Evolutionary conservation across 92 coral and sea anemone genomes (phyloP).

Genomic region (Palythoa heliodiscus): DNA sequence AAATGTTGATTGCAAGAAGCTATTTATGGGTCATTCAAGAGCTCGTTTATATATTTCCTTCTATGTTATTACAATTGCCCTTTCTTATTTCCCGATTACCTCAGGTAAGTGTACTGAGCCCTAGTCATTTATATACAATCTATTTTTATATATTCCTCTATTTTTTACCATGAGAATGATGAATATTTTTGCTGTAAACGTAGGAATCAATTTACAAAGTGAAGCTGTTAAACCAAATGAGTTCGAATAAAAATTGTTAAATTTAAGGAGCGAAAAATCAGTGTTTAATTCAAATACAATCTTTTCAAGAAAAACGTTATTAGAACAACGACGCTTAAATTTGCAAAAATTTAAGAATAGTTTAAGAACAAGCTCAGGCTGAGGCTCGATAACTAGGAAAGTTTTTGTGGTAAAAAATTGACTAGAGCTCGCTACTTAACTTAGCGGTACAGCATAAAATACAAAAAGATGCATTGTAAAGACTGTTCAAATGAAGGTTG

Average conservation of each 20-base stretch:
- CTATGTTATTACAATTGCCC: not conserved
- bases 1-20: not conserved
- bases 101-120: not conserved
- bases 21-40: not conserved
- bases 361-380: too few relatives aligned
- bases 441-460: too few relatives aligned
- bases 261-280: not conserved
- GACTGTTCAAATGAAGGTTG: too few relatives aligned
- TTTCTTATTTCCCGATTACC: not conserved
- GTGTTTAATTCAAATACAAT: not conserved
- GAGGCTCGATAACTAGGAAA: too few relatives aligned
- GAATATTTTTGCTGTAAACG: not conserved
- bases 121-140: not conserved
- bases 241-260: not conserved
- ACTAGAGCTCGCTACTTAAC: too few relatives aligned
- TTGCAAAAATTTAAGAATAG: too few relatives aligned
- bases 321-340: too few relatives aligned
- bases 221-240: constrained; percentile 9
- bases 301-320: not conserved
- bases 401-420: too few relatives aligned
- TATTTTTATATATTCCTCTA: too few relatives aligned
- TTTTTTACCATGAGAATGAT: not conserved
- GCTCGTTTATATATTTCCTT: not conserved
- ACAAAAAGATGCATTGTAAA: too few relatives aligned
- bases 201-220: too few relatives aligned